These are phyloP conservation scores for Nephotettix cincticeps DNA, from an alignment of 1,140 invertebrate genomes.

Conservation along the genomic window DNA sequence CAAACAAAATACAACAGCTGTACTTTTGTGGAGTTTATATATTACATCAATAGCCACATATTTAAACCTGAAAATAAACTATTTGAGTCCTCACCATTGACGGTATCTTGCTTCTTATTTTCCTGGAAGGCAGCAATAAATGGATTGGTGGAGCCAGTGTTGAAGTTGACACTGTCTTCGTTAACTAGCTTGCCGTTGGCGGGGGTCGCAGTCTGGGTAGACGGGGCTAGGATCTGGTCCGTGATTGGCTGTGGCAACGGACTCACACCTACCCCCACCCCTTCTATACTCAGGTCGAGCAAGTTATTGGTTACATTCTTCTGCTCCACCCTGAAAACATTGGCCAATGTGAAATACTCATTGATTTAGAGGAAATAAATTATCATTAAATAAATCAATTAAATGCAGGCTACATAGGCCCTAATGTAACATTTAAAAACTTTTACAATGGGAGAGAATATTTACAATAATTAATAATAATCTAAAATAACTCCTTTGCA, in stretches of 20 bases:
- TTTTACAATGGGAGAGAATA: no score
- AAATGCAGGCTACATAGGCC: no score
- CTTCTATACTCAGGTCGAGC: slow-evolving; percentile 32
- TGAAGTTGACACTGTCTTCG: slow-evolving; percentile 34
- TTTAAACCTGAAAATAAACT: no score
- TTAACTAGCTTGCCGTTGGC: slow-evolving; percentile 28
- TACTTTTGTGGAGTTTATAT: no score
- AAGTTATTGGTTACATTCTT: slow-evolving; percentile 38
- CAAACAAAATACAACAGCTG: no score
- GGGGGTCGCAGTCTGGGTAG: background rate
- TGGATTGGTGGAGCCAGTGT: slow-evolving; percentile 27
- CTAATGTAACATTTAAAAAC: no score
- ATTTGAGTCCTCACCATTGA: slow-evolving; percentile 36
- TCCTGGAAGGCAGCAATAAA: slow-evolving; percentile 32
- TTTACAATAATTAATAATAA: no score
- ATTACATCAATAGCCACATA: no score
- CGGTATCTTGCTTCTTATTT: slow-evolving; percentile 33
- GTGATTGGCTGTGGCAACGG: slow-evolving; percentile 22
- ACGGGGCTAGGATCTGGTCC: slow-evolving; percentile 24
- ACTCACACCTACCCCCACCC: slow-evolving; percentile 1
- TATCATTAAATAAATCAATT: no score
- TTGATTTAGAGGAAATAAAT: no score
- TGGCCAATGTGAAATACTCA: no score
- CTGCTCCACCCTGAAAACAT: slow-evolving; percentile 25
- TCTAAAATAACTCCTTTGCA: no score